A percentile compares a stretch with the other conserved stretches of the same genome.
Evolutionary conservation across 2,113 vertebrate species (phyloP).

Genomic region (Phycodurus eques): DNA sequence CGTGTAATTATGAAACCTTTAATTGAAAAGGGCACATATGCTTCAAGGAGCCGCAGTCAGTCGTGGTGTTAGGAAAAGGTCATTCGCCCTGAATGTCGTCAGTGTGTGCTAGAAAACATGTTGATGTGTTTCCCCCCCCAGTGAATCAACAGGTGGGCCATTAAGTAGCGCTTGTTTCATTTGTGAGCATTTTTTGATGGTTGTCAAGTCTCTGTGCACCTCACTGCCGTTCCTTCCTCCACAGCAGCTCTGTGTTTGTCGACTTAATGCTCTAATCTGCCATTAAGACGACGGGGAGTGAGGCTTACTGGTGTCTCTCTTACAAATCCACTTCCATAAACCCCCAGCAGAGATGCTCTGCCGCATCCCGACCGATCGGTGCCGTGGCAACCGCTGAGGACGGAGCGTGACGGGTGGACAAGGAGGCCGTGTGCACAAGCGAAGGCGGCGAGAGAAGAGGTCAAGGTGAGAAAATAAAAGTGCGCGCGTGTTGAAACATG

Average conservation of each 20-base stretch:
- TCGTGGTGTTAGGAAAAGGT: slow-evolving; percentile 41
- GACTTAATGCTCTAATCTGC: slow-evolving; percentile 70
- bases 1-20: not conserved
- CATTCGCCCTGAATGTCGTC: slow-evolving; percentile 23
- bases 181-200: slow-evolving; percentile 37
- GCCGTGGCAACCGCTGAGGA: slow-evolving; percentile 15
- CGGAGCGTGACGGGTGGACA: not conserved
- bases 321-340: slow-evolving; percentile 72
- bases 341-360: slow-evolving; percentile 47
- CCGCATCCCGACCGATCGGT: slow-evolving; percentile 59
- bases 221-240: slow-evolving; percentile 60
- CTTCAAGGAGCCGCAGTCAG: not conserved
- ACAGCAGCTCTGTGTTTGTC: slow-evolving; percentile 54
- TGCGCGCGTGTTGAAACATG: slow-evolving; percentile 8
- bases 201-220: slow-evolving; percentile 47
- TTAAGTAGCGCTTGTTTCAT: slow-evolving; percentile 61
- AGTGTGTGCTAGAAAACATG: slow-evolving; percentile 18
- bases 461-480: slow-evolving; percentile 15
- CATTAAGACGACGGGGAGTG: slow-evolving; percentile 63
- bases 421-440: not conserved
- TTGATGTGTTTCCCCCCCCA: slow-evolving; percentile 33
- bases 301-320: slow-evolving; percentile 72
- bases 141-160: slow-evolving; percentile 58
- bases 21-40: not conserved
- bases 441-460: slow-evolving; percentile 5